Percentiles rank a stretch among this genome's conserved stretches.
These are phyloP conservation scores for Chelmon rostratus DNA, from an alignment of 2,797 vertebrate genomes.

Conservation along the genomic window DNA sequence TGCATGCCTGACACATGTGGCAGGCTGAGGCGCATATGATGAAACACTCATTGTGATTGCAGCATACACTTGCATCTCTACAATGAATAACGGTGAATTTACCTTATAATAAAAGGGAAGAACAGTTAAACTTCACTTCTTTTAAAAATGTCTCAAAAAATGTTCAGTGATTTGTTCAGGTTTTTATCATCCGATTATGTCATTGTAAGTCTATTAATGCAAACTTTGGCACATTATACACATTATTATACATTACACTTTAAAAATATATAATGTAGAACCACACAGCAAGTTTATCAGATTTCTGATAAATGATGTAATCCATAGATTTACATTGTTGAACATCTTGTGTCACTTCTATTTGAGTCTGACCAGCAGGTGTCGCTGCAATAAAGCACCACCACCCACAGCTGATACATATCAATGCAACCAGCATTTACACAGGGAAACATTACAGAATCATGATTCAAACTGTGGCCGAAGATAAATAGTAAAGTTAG, in stretches of 20 bases:
- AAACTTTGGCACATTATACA: background rate
- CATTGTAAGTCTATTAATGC: background rate
- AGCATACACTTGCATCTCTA: background rate
- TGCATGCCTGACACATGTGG: conserved; percentile 15
- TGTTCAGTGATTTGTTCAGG: background rate
- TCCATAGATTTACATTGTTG: background rate
- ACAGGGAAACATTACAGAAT: background rate
- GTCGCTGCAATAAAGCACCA: background rate
- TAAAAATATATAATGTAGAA: background rate
- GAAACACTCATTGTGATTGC: conserved; percentile 38
- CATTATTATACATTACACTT: too few species aligned
- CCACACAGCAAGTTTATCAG: rapidly evolving
- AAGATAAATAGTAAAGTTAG: too few species aligned
- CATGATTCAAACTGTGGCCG: background rate
- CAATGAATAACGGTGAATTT: background rate
- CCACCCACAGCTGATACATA: background rate
- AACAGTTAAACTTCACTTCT: background rate
- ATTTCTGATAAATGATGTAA: background rate
- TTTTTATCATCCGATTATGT: background rate
- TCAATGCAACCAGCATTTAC: background rate
- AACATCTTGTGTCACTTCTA: background rate
- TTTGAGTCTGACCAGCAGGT: conserved; percentile 24
- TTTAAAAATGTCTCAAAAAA: background rate
- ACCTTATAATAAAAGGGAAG: rapidly evolving
- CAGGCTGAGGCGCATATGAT: conserved; percentile 27